phyloP scores from a whole-genome alignment of 64 coral and sea anemone species.

The Porites australiensis region DNA sequence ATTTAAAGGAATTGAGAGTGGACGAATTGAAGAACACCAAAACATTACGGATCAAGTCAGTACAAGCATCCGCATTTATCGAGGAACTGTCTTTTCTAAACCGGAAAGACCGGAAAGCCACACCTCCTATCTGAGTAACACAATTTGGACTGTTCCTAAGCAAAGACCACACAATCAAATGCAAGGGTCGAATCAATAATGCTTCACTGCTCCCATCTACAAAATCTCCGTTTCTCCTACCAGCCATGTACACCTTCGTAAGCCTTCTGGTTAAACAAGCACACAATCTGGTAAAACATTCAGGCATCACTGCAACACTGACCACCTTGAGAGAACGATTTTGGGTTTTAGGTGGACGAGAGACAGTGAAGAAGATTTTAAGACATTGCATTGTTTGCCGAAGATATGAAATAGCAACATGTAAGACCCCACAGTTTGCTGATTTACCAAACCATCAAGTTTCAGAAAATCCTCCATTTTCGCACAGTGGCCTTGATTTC shows the following conservation, averaged over 20 bases:
- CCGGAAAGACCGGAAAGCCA: not conserved
- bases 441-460: conserved; percentile 11
- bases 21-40: not conserved
- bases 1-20: not conserved
- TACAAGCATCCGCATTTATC: not conserved
- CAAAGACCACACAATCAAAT: conserved; percentile 4
- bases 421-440: not conserved
- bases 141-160: conserved; percentile 11
- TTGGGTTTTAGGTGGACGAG: not conserved
- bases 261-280: not conserved
- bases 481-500: not conserved
- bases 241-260: conserved; percentile 10
- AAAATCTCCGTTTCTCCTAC: conserved; percentile 1
- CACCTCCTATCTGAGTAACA: conserved; percentile 18
- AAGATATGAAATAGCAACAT: not conserved
- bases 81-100: conserved; percentile 7
- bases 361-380: conserved; percentile 35
- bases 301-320: conserved; percentile 15
- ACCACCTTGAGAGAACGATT: not conserved
- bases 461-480: not conserved
- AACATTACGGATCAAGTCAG: not conserved
- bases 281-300: not conserved
- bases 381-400: conserved; percentile 18
- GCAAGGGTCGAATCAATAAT: not conserved
- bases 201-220: not conserved